These are phyloP conservation scores for Cryptocheilus praepositus DNA, from an alignment of 2,888 invertebrate genomes.

Conservation along the genomic window DNA sequence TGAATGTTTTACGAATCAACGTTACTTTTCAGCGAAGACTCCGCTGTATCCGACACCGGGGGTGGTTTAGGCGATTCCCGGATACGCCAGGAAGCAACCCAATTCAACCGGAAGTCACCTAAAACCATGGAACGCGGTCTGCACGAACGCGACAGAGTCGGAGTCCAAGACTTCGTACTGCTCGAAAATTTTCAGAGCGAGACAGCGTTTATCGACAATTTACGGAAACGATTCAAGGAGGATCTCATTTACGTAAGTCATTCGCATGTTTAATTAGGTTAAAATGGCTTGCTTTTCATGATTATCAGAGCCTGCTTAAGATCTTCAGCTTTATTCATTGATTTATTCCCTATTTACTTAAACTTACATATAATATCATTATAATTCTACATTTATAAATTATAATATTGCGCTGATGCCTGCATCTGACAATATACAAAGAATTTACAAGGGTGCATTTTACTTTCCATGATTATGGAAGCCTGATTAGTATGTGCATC, in stretches of 20 bases:
- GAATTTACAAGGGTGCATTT: too few species aligned
- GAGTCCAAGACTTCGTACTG: conserved; percentile 94
- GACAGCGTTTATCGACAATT: conserved; percentile 89
- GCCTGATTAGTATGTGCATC: too few species aligned
- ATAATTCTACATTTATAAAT: too few species aligned
- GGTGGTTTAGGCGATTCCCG: conserved; percentile 39
- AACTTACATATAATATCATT: too few species aligned
- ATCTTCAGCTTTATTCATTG: too few species aligned
- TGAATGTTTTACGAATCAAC: neutral
- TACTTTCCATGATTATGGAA: too few species aligned
- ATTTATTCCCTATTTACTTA: too few species aligned
- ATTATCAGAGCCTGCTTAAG: too few species aligned
- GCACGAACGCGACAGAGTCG: conserved; percentile 89
- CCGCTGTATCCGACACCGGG: conserved; percentile 39
- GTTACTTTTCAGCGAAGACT: conserved; percentile 40
- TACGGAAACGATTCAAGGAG: conserved; percentile 89
- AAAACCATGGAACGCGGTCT: conserved; percentile 86
- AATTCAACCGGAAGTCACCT: conserved; percentile 27
- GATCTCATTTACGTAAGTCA: conserved; percentile 92
- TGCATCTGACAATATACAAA: too few species aligned
- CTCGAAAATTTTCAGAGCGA: conserved; percentile 90
- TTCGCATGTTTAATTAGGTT: too few species aligned
- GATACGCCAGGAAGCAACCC: conserved; percentile 37
- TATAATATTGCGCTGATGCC: too few species aligned
- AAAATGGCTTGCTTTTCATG: too few species aligned